Evolutionary conservation across 1,140 invertebrate species (phyloP).

Genomic region (Chionoecetes opilio): DNA sequence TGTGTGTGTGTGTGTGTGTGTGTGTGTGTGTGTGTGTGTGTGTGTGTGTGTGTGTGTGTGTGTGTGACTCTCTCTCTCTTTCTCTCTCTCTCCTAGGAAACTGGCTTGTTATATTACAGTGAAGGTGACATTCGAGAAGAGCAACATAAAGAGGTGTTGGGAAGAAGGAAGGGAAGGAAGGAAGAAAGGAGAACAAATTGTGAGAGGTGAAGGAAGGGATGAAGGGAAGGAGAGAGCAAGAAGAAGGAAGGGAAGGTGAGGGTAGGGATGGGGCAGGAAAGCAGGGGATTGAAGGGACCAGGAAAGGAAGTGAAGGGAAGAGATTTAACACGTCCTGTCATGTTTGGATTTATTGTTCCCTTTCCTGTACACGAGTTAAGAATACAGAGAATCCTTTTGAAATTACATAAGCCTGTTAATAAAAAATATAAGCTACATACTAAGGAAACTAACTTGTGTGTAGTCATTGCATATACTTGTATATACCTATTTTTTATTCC

Average conservation of each 20-base stretch:
- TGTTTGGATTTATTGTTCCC: background rate
- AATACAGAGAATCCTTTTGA: background rate
- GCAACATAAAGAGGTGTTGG: background rate
- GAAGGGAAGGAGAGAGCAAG: background rate
- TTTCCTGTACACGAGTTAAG: background rate
- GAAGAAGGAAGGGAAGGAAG: background rate
- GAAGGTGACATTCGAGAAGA: too few relatives aligned
- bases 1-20: too few relatives aligned
- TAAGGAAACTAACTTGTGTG: too few relatives aligned
- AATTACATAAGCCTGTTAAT: too few relatives aligned
- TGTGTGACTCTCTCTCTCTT: slow-evolving; percentile 21
- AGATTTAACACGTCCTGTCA: background rate
- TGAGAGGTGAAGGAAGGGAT: background rate
- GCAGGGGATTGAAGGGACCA: background rate
- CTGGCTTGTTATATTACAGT: too few relatives aligned
- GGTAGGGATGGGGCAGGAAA: background rate
- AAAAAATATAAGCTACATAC: too few relatives aligned
- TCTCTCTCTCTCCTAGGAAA: slow-evolving; percentile 24
- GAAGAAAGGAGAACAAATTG: background rate
- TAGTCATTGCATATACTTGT: too few relatives aligned
- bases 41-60: too few relatives aligned
- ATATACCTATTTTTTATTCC: too few relatives aligned
- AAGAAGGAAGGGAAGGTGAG: background rate
- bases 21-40: too few relatives aligned
- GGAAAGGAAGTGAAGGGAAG: slow-evolving; percentile 7